Base-by-base conservation (phyloP, 2,113 vertebrate species). In the Nansenia antarctica region DNA sequence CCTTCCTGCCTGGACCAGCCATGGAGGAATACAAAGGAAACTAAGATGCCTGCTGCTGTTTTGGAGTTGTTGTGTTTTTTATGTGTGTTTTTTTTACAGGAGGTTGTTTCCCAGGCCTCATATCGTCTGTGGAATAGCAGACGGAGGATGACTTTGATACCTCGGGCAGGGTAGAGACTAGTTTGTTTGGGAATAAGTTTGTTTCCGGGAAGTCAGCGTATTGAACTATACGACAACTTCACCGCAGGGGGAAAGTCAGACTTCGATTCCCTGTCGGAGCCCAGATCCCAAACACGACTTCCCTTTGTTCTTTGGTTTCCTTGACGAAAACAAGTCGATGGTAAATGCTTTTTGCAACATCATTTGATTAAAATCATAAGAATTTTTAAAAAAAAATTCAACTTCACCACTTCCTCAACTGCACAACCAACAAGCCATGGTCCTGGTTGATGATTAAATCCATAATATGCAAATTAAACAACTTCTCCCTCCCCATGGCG, bases 1-100 rank as follows among this genome's bases (percentile, higher is more conserved):
- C 81, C 67, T 84, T 75, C 80, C 76, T n/a, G n/a, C n/a, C n/a
- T n/a, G n/a, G n/a, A n/a, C n/a, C n/a, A 72, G 37, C 66, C 69
- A 76, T 74, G 65, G 57, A 67, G 67, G 76, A 76, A 75, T 72
- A 84, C 61, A 76, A 67, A 26, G 62, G 74, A 82, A 74, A 59
- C 24, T 62, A n/a, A 82, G n/a, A n/a, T 74, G 58, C 70, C 69
- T 78, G 61, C 20, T 69, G 59, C 74, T 78, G n/a, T n/a, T n/a
- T n/a, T n/a, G n/a, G n/a, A n/a, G n/a, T n/a, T n/a, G n/a, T n/a
- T n/a, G n/a, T n/a, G n/a, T n/a, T n/a, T n/a, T n/a, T n/a, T n/a
- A n/a, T n/a, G n/a, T n/a, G n/a, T n/a, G n/a, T n/a, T 76, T 63
- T 81, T 81, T 82, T 74, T 20, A 59, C 2, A 20, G 57, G 8